Conservation (phyloP, 2,113 vertebrate genomes). For the Perca fluviatilis region DNA sequence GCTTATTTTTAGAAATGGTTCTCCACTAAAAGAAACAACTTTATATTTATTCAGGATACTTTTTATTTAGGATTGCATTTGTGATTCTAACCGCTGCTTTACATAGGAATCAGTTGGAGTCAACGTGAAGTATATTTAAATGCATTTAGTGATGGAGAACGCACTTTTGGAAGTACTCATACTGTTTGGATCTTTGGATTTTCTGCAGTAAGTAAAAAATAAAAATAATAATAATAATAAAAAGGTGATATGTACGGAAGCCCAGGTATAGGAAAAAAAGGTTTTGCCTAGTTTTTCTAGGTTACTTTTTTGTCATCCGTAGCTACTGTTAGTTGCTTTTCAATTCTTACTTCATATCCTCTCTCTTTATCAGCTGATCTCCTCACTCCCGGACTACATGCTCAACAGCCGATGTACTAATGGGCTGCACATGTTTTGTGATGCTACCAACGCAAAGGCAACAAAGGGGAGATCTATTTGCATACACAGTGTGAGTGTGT, state of each 20-base stretch:
- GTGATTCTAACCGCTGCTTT: neutral
- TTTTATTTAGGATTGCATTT: neutral
- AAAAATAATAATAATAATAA: too few species aligned
- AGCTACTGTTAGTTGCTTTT: too few species aligned
- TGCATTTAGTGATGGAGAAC: neutral
- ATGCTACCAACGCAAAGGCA: conserved; percentile 1
- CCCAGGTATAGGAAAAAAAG: too few species aligned
- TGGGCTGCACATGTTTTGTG: conserved; percentile 25
- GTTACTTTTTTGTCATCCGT: too few species aligned
- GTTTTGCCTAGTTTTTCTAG: too few species aligned
- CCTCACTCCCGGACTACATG: conserved; percentile 9
- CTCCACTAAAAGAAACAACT: neutral
- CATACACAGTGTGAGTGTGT: neutral
- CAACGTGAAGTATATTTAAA: neutral
- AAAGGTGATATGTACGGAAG: too few species aligned
- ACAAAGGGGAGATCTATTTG: conserved; percentile 32
- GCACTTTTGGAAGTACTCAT: neutral
- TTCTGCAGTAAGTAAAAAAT: neutral
- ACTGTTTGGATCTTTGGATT: neutral
- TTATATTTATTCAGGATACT: too few species aligned
- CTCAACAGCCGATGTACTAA: conserved; percentile 26
- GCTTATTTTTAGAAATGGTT: conserved; percentile 36
- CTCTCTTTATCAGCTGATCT: neutral
- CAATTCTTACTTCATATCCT: neutral
- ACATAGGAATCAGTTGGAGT: neutral